phyloP scores from a whole-genome alignment of 2,113 vertebrate genomes.

The Tor tambroides region DNA sequence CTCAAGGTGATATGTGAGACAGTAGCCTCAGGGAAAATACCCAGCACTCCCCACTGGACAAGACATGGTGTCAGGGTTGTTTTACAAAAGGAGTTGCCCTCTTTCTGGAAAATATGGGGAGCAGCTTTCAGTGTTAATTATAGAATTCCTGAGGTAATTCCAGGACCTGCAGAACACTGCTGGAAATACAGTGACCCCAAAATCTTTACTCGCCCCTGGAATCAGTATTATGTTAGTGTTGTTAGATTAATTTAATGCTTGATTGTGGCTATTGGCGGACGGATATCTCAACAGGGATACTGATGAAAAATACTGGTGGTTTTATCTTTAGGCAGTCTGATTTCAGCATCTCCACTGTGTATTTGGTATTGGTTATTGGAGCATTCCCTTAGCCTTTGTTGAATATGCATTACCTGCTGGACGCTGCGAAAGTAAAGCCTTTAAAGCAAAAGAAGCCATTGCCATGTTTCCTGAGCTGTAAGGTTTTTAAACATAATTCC shows the following conservation, averaged over 20 bases:
- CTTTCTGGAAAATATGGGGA: background rate
- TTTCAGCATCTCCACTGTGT: slow-evolving; percentile 4
- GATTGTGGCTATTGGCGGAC: background rate
- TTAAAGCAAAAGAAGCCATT: background rate
- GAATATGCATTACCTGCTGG: slow-evolving; percentile 34
- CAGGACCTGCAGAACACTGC: background rate
- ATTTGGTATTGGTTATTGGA: background rate
- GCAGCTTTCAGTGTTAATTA: slow-evolving; percentile 50
- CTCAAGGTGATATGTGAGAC: slow-evolving; percentile 72
- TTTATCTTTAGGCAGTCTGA: background rate
- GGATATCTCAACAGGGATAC: background rate
- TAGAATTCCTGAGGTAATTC: slow-evolving; percentile 36
- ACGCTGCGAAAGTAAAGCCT: slow-evolving; percentile 12
- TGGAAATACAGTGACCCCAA: background rate
- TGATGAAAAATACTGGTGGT: background rate
- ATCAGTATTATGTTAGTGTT: background rate
- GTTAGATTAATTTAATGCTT: background rate
- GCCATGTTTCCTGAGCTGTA: background rate
- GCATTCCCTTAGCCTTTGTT: background rate
- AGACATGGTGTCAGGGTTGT: slow-evolving; percentile 6
- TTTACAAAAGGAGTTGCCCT: slow-evolving; percentile 7
- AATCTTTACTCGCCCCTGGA: slow-evolving; percentile 1
- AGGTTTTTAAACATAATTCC: slow-evolving; percentile 10
- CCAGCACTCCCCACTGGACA: background rate
- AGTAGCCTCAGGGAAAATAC: slow-evolving; percentile 11